Conservation (phyloP, 2,113 vertebrate species). For the Cebus imitator region DNA sequence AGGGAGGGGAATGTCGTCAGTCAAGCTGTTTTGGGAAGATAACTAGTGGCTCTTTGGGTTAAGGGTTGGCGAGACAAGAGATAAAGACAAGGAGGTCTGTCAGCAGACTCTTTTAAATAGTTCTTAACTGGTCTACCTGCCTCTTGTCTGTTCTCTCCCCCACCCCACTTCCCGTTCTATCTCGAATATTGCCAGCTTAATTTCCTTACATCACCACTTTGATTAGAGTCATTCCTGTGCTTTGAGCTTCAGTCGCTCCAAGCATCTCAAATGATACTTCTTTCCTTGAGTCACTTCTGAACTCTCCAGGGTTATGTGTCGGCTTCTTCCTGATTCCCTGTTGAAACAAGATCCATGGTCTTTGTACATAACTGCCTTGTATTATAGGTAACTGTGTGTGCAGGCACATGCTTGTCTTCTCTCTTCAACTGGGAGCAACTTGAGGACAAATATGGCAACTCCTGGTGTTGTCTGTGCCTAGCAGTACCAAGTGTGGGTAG, state of each 20-base stretch:
- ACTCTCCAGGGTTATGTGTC: background rate
- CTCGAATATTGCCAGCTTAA: background rate
- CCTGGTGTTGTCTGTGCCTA: background rate
- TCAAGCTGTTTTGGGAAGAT: slow-evolving; percentile 34
- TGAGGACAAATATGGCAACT: background rate
- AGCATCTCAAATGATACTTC: background rate
- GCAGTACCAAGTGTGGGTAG: background rate
- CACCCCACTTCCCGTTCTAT: background rate
- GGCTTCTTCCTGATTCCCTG: background rate
- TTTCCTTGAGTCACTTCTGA: slow-evolving; percentile 4
- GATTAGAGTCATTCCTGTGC: background rate
- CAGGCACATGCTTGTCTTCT: background rate
- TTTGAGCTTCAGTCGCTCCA: background rate
- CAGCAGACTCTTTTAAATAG: background rate
- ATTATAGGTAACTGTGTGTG: background rate
- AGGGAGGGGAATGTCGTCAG: background rate
- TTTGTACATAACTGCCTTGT: background rate
- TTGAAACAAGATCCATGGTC: background rate
- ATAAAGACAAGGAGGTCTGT: background rate
- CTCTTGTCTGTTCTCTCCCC: background rate
- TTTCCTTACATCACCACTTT: background rate
- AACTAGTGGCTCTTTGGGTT: background rate
- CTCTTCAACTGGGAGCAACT: background rate
- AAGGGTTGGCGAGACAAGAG: background rate
- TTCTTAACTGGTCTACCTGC: background rate